A percentile compares a stretch with the other conserved stretches of the same genome.
Evolutionary conservation across 1,140 invertebrate species (phyloP).

Genomic region (Dreissena rostriformis): DNA sequence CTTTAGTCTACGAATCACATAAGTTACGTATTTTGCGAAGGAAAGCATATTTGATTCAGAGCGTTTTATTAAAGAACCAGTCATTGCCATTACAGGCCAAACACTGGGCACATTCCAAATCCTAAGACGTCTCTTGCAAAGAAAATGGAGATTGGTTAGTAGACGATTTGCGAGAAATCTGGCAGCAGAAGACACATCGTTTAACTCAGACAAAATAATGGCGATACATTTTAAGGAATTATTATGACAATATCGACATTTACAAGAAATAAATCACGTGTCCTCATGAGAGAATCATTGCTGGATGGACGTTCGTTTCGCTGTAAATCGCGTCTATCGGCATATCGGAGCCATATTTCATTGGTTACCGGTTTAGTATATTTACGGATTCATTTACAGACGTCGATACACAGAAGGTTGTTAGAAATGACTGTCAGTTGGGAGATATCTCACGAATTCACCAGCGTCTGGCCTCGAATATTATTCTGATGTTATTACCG

Average conservation of each 20-base stretch:
- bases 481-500: too few relatives aligned
- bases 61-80: too few relatives aligned
- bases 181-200: constrained; percentile 12
- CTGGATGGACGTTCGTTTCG: constrained; percentile 26
- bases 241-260: constrained; percentile 57
- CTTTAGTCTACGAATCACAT: too few relatives aligned
- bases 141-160: too few relatives aligned
- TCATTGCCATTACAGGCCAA: too few relatives aligned
- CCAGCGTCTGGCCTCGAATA: too few relatives aligned
- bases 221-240: constrained; percentile 49
- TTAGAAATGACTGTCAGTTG: neutral
- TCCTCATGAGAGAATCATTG: constrained; percentile 38
- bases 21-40: too few relatives aligned
- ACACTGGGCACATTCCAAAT: too few relatives aligned
- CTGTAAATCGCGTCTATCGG: constrained; percentile 22
- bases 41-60: too few relatives aligned
- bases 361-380: constrained; percentile 33
- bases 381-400: constrained; percentile 43
- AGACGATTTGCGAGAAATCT: too few relatives aligned
- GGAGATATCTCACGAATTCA: too few relatives aligned
- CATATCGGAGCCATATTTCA: constrained; percentile 50
- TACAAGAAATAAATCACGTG: constrained; percentile 44
- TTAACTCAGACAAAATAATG: constrained; percentile 36
- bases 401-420: neutral
- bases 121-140: too few relatives aligned